Conservation (phyloP, 2,113 vertebrate genomes). For the Spermophilus dauricus region DNA sequence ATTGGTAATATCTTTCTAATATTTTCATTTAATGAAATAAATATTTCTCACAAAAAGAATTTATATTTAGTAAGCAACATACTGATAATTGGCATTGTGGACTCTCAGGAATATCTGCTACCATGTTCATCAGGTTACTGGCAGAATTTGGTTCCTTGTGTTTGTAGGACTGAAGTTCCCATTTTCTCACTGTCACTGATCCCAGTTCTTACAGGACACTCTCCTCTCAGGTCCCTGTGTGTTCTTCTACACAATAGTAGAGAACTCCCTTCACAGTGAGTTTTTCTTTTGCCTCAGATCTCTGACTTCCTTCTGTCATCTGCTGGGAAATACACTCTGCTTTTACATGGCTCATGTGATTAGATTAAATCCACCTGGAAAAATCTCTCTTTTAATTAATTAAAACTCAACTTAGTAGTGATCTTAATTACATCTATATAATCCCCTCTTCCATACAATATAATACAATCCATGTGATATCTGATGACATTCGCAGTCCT, state of each 20-base stretch:
- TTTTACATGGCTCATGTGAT: background rate
- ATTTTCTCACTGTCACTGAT: background rate
- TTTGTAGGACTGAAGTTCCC: background rate
- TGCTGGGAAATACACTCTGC: background rate
- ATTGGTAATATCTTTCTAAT: background rate
- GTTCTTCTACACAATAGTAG: background rate
- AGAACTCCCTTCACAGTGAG: background rate
- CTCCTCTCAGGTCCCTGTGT: background rate
- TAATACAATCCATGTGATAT: background rate
- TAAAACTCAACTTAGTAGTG: background rate
- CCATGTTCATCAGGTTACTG: background rate
- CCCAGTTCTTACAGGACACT: background rate
- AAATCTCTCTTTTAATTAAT: background rate
- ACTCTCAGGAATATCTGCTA: background rate
- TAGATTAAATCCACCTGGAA: background rate
- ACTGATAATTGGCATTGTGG: constrained; percentile 61
- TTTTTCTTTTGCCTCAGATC: background rate
- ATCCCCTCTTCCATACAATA: background rate
- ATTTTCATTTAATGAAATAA: background rate
- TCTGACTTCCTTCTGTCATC: background rate
- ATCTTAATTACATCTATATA: background rate
- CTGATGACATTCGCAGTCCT: background rate
- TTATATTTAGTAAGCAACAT: constrained; percentile 78
- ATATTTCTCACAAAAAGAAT: constrained; percentile 67
- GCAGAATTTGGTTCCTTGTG: background rate